Conservation (phyloP, 2,888 invertebrate species). For the Polyploca ridens region DNA sequence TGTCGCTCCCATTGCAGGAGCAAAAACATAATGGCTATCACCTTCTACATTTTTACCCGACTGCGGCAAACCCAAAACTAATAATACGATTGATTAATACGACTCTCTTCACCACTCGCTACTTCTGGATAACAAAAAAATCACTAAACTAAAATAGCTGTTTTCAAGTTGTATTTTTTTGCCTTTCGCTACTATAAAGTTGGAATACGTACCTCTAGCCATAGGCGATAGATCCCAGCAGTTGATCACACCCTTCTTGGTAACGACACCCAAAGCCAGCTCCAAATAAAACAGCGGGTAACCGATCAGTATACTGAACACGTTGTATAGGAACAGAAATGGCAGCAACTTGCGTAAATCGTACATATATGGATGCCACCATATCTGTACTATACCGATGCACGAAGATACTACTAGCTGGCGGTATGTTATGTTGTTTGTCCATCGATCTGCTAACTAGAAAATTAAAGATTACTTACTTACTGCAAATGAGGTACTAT, state of each 20-base stretch:
- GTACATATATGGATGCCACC: conserved; percentile 76
- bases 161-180: no score
- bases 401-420: conserved; percentile 72
- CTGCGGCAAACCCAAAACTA: no score
- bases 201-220: conserved; percentile 61
- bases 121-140: no score
- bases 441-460: conserved; percentile 71
- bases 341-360: conserved; percentile 64
- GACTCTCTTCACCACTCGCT: no score
- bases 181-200: no score
- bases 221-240: conserved; percentile 77
- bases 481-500: no score
- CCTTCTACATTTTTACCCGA: no score
- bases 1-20: no score
- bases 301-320: conserved; percentile 69
- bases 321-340: conserved; percentile 71
- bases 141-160: no score
- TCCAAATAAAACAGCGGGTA: conserved; percentile 76
- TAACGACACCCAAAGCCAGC: conserved; percentile 69
- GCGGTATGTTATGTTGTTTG: conserved; percentile 73
- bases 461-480: conserved; percentile 13
- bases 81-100: no score
- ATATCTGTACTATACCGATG: conserved; percentile 70
- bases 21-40: no score
- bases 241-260: conserved; percentile 69